Conservation (phyloP, 2,113 vertebrate genomes). For the Raja brachyura region DNA sequence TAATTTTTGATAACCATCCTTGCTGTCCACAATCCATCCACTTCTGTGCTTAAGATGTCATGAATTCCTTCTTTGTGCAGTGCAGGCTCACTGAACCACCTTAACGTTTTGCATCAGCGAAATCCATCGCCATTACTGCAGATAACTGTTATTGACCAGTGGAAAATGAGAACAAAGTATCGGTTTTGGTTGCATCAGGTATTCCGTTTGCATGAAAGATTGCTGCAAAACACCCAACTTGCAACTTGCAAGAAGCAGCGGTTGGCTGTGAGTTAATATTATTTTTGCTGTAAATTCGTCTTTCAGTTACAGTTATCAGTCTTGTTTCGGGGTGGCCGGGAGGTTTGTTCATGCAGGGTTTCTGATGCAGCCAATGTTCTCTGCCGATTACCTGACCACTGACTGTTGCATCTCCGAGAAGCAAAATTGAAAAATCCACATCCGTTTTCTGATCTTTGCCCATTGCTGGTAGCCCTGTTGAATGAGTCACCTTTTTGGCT, state of each 20-base stretch:
- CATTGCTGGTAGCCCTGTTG: background rate
- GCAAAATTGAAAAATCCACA: constrained; percentile 7
- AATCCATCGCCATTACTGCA: background rate
- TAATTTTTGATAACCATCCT: no score
- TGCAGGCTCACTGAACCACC: background rate
- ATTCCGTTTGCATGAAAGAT: background rate
- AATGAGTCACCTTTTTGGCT: background rate
- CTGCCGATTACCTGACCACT: background rate
- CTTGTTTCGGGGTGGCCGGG: background rate
- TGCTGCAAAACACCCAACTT: constrained; percentile 10
- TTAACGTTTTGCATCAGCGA: background rate
- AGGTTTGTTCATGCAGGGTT: background rate
- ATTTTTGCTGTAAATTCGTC: background rate
- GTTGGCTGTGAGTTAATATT: background rate
- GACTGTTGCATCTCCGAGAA: background rate
- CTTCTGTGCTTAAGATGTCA: background rate
- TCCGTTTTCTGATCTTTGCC: constrained; percentile 12
- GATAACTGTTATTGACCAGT: constrained; percentile 11
- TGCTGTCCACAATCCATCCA: no score
- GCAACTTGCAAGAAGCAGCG: constrained; percentile 19
- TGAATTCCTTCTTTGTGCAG: background rate
- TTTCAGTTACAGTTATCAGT: constrained; percentile 23
- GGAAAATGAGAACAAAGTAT: background rate
- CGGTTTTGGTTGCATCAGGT: constrained; percentile 29
- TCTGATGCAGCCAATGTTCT: background rate